phyloP scores from a whole-genome alignment of 2,113 vertebrate genomes.

The Polyodon spathula region DNA sequence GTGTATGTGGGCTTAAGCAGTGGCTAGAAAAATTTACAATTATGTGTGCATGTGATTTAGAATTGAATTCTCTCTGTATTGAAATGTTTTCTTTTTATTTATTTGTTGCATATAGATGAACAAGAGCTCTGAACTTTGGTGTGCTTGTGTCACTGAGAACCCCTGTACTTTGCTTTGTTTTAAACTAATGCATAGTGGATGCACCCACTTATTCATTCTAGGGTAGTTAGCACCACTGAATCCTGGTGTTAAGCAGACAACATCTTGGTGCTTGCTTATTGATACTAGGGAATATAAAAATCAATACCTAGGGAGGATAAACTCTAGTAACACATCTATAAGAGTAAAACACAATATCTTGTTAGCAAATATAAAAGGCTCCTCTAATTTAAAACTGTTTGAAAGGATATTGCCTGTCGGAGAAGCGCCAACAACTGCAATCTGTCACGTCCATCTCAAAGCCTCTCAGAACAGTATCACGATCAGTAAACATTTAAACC shows the following conservation, averaged over 20 bases:
- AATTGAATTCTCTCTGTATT: no score
- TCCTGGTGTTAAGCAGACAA: constrained; percentile 25
- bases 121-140: no score
- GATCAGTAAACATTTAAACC: not conserved
- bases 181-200: not conserved
- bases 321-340: constrained; percentile 32
- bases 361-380: constrained; percentile 26
- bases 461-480: not conserved
- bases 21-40: no score
- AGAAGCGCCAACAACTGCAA: not conserved
- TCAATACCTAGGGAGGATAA: constrained; percentile 37
- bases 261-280: constrained; percentile 47
- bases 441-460: not conserved
- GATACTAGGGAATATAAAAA: constrained; percentile 47
- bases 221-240: constrained; percentile 8
- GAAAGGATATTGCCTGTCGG: constrained; percentile 10
- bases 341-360: constrained; percentile 27
- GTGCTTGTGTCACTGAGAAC: no score
- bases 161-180: no score
- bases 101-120: no score
- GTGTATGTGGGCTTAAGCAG: no score
- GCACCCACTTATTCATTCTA: not conserved
- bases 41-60: no score
- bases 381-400: constrained; percentile 36
- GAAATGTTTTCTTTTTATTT: no score